A percentile compares a stretch with the other conserved stretches of the same genome.
Conservation (phyloP, 2,888 invertebrate genomes). For the Carpatolechia fugitivella region DNA sequence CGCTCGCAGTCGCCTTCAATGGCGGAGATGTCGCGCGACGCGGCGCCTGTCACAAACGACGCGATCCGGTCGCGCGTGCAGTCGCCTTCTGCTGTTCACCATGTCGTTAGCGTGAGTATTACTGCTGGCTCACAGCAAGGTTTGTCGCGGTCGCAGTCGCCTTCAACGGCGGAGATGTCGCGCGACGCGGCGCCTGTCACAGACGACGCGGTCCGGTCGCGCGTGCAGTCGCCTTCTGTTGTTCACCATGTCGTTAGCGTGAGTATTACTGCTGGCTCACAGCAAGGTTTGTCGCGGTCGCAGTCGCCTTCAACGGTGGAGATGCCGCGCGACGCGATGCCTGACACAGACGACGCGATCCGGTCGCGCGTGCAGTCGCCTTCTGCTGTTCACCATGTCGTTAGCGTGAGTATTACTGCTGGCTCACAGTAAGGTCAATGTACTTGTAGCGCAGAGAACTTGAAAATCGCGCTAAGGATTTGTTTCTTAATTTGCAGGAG, state of each 20-base stretch:
- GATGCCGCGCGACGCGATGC: constrained; percentile 62
- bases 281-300: constrained; percentile 81
- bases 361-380: constrained; percentile 70
- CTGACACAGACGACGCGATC: constrained; percentile 68
- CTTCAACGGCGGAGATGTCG: constrained; percentile 71
- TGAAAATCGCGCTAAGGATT: too few relatives aligned
- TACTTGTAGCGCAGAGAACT: too few relatives aligned
- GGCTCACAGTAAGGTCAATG: constrained; percentile 79
- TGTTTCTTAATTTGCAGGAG: constrained; percentile 46
- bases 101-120: constrained; percentile 19
- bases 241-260: constrained; percentile 20
- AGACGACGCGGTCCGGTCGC: constrained; percentile 67
- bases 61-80: constrained; percentile 71
- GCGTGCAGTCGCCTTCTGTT: constrained; percentile 66
- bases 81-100: constrained; percentile 47
- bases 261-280: constrained; percentile 58
- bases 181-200: constrained; percentile 62
- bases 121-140: constrained; percentile 76
- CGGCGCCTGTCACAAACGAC: constrained; percentile 63
- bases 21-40: constrained; percentile 67
- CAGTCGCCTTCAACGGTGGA: constrained; percentile 79
- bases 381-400: constrained; percentile 30
- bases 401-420: constrained; percentile 34
- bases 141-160: constrained; percentile 81
- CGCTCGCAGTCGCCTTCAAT: constrained; percentile 81